A percentile compares a stretch with the other conserved stretches of the same genome.
These are phyloP conservation scores for Agrotis ipsilon DNA, from an alignment of 2,888 invertebrate species.

Conservation along the genomic window DNA sequence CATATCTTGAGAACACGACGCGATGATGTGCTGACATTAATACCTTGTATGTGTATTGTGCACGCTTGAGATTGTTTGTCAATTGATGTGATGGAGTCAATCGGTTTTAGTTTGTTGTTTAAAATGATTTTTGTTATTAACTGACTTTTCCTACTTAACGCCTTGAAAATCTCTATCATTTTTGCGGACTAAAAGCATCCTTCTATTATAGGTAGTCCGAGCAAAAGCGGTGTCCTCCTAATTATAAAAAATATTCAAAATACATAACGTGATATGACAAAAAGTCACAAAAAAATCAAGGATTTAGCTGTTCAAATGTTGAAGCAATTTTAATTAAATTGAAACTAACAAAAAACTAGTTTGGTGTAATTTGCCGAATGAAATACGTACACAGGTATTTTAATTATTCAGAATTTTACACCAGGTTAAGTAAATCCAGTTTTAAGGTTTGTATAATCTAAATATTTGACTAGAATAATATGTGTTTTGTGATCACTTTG, in stretches of 20 bases:
- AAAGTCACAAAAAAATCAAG: not conserved
- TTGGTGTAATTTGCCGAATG: not conserved
- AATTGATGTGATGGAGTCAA: conserved; percentile 32
- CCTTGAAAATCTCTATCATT: too few relatives aligned
- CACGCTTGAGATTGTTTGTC: conserved; percentile 47
- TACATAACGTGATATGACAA: not conserved
- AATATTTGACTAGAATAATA: conserved; percentile 4
- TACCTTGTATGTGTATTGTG: conserved; percentile 41
- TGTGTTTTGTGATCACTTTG: not conserved
- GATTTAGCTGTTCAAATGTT: not conserved
- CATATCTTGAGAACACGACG: conserved; percentile 42
- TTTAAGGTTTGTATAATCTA: conserved; percentile 4
- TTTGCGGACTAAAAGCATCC: too few relatives aligned
- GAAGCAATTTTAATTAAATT: conserved; percentile 13
- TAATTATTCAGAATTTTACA: conserved; percentile 30
- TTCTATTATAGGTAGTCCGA: too few relatives aligned
- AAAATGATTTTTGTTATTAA: not conserved
- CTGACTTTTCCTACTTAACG: not conserved
- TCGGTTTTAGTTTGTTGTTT: conserved; percentile 4
- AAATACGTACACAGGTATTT: conserved; percentile 15
- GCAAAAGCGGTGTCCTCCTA: too few relatives aligned
- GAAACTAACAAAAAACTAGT: conserved; percentile 19
- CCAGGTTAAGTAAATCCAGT: conserved; percentile 27
- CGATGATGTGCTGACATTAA: conserved; percentile 46
- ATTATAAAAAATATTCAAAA: not conserved